These are phyloP conservation scores for Orestias chungarensis DNA, from an alignment of 2,797 vertebrate genomes.

Conservation along the genomic window DNA sequence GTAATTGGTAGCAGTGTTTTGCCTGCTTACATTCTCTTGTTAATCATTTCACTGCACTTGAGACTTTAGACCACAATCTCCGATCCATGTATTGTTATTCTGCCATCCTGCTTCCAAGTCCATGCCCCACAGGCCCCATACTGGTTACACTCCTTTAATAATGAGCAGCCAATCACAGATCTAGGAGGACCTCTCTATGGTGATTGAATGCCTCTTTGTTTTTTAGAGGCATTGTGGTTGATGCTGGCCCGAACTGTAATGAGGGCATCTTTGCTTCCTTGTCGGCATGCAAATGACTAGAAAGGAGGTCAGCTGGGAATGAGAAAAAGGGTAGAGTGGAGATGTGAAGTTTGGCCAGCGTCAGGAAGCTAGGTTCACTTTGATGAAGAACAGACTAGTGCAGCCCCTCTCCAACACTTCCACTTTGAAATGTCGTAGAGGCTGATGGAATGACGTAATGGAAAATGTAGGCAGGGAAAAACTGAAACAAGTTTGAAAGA, in stretches of 20 bases:
- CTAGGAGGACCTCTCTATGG: conserved; percentile 70
- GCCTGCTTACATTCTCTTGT: conserved; percentile 27
- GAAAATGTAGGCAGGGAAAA: conserved; percentile 61
- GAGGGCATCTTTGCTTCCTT: conserved; percentile 60
- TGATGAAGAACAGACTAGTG: conserved; percentile 15
- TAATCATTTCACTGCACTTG: conserved; percentile 12
- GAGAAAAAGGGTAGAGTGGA: conserved; percentile 12
- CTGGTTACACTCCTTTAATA: conserved; percentile 68
- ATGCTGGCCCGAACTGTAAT: conserved; percentile 64
- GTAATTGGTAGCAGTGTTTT: conserved; percentile 26
- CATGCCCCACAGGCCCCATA: conserved; percentile 61
- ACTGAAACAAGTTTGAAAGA: conserved; percentile 59
- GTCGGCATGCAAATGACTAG: conserved; percentile 52
- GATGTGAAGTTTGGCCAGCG: conserved; percentile 34
- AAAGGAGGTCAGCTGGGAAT: conserved; percentile 43
- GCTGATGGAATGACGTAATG: conserved; percentile 58
- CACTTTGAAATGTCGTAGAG: conserved; percentile 36
- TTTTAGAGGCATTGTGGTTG: conserved; percentile 64
- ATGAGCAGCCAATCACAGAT: conserved; percentile 65
- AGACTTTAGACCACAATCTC: conserved; percentile 23
- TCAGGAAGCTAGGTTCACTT: conserved; percentile 47
- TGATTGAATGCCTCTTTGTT: conserved; percentile 73
- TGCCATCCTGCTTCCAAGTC: conserved; percentile 47
- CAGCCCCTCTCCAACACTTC: conserved; percentile 12
- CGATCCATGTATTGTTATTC: conserved; percentile 65